Base-by-base conservation (phyloP, 2,888 invertebrate species). In the Tenodera sinensis region DNA sequence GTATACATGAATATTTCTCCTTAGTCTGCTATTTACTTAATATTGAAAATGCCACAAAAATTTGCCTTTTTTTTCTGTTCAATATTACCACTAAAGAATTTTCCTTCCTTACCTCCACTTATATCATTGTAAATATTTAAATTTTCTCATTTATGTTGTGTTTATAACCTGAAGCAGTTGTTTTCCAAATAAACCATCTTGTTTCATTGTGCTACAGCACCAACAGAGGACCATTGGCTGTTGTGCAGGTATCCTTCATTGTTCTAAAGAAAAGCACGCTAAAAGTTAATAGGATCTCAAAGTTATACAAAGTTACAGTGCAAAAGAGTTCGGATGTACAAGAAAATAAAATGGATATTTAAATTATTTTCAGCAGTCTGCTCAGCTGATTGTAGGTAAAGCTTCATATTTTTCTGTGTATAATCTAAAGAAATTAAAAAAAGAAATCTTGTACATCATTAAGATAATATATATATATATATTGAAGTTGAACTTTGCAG, bases 331-430 rank as follows among this genome's bases (percentile, higher is more conserved):
- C 25, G 6, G 15, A 71, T 71, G 54, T 71, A 71, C 25, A 71
- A 71, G 54, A 71, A 71, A 71, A 71, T 71, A 20, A 71, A 71
- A 20, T 54, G 71, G 71, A 47, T 86, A 86, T 86, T 42, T 20
- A 71, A 71, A 71, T 71, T 15, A 71, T 71, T 71, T 71, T 71
- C 20, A 71, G 20, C 54, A 71, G 54, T 14, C 25, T 20, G 54
- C 54, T 71, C 54, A 71, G 54, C 54, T 20, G 54, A 71, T 71
- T 71, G 54, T 71, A 34, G 34, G 71, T 20, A 85, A 47, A 85
- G 87, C 87, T 87, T 87, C 34, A 34, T 87, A 87, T 83, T 87
- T 87, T 87, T 87, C 82, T 87, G 87, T 87, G 83, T 87, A 87
- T 82, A 87, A 82, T 86, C 81, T 28, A 71, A 84, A 86, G 27